A percentile compares a stretch with the other conserved stretches of the same genome.
Conservation (phyloP, 2,888 invertebrate species). For the Lasius fuliginosus region DNA sequence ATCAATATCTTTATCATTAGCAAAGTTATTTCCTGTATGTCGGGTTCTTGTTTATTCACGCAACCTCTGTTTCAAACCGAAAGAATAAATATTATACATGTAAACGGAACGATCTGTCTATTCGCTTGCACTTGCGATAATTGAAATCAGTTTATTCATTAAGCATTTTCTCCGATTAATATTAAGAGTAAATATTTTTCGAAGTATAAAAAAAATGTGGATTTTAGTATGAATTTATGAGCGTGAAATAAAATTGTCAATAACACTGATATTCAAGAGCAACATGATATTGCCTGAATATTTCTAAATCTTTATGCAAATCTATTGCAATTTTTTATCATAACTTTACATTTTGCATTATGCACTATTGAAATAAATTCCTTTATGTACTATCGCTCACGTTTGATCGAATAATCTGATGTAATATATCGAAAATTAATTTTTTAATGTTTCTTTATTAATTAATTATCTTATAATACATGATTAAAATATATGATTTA, state of each 20-base stretch:
- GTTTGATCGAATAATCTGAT: not conserved
- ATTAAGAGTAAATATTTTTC: not conserved
- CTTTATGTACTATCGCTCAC: not conserved
- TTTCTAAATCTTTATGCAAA: not conserved
- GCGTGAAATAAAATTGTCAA: not conserved
- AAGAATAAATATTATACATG: conserved; percentile 6
- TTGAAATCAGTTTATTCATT: not conserved
- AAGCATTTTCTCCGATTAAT: not conserved
- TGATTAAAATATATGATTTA: conserved; percentile 14
- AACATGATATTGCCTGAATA: not conserved
- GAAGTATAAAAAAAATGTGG: not conserved
- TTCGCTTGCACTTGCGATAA: not conserved
- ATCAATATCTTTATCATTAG: not conserved
- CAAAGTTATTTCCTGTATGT: not conserved
- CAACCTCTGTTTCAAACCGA: not conserved
- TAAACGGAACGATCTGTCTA: not conserved
- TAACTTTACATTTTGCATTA: not conserved
- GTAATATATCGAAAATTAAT: not conserved
- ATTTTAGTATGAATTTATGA: not conserved
- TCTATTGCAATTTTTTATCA: not conserved
- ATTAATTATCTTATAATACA: not conserved
- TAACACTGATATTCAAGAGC: not conserved
- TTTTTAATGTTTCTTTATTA: not conserved
- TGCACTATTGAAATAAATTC: not conserved
- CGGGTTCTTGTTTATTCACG: not conserved